These are phyloP conservation scores for Drosophila lini DNA, from an alignment of 1,140 invertebrate genomes.

Conservation along the genomic window DNA sequence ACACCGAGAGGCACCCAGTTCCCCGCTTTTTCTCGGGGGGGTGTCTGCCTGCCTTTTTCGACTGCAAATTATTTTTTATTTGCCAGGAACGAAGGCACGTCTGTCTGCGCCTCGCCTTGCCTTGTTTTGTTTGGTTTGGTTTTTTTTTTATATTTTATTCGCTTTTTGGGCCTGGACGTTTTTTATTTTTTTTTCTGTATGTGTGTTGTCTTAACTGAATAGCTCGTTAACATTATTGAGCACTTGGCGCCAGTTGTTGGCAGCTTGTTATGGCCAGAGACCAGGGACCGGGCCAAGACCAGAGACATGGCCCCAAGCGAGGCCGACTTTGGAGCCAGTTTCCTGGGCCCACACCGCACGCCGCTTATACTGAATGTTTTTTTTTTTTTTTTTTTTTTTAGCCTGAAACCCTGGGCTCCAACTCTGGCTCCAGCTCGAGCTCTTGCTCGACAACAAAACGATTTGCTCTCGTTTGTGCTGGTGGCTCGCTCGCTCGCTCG, in stretches of 20 bases:
- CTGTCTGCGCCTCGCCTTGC: slow-evolving; percentile 56
- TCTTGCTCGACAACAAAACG: slow-evolving; percentile 76
- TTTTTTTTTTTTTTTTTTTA: slow-evolving; percentile 8
- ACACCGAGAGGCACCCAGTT: slow-evolving; percentile 1
- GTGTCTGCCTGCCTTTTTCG: slow-evolving; percentile 65
- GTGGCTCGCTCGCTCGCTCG: slow-evolving; percentile 22
- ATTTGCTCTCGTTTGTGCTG: slow-evolving; percentile 81
- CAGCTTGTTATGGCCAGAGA: slow-evolving; percentile 78
- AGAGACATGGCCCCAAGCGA: slow-evolving; percentile 72
- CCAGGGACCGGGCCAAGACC: slow-evolving; percentile 52
- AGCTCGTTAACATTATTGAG: slow-evolving; percentile 84
- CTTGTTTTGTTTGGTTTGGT: slow-evolving; percentile 27
- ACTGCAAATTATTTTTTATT: slow-evolving; percentile 83
- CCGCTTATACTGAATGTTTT: slow-evolving; percentile 24
- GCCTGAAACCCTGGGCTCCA: slow-evolving; percentile 11
- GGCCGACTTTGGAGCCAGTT: slow-evolving; percentile 59
- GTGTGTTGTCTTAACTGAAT: slow-evolving; percentile 82
- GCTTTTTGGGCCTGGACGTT: slow-evolving; percentile 23
- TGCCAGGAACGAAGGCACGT: slow-evolving; percentile 70
- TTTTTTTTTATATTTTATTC: slow-evolving; percentile 26
- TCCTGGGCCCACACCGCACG: slow-evolving; percentile 71
- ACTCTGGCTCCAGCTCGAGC: neutral
- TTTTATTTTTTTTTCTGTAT: slow-evolving; percentile 16
- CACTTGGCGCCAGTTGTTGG: slow-evolving; percentile 84
- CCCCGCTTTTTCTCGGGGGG: slow-evolving; percentile 13